These are phyloP conservation scores for Lasiommata megera DNA, from an alignment of 2,888 invertebrate species.

Conservation along the genomic window DNA sequence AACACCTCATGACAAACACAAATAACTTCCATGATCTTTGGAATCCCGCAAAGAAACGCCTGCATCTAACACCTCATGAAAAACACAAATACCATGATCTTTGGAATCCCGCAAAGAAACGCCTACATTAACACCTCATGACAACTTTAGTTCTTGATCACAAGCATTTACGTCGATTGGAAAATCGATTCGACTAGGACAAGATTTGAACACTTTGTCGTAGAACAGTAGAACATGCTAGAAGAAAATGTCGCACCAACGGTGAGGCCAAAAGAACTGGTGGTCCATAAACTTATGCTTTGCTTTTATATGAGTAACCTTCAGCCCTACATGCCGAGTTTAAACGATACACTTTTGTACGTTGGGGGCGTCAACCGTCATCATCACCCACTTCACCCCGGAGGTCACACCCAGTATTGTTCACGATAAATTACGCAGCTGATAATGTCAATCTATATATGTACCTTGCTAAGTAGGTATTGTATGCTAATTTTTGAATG, in stretches of 20 bases:
- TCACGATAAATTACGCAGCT: slow-evolving; percentile 48
- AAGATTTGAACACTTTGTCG: no score
- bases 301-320: slow-evolving; percentile 70
- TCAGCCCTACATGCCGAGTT: slow-evolving; percentile 71
- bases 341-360: slow-evolving; percentile 70
- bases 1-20: no score
- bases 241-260: neutral
- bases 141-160: no score
- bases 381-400: slow-evolving; percentile 42
- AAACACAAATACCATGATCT: no score
- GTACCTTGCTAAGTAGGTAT: slow-evolving; percentile 23
- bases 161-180: no score
- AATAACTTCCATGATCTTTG: no score
- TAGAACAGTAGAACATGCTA: neutral
- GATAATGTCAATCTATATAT: slow-evolving; percentile 33
- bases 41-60: no score
- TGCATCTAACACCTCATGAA: no score
- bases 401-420: slow-evolving; percentile 62
- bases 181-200: no score
- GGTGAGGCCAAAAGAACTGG: slow-evolving; percentile 43
- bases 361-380: slow-evolving; percentile 48
- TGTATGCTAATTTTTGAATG: slow-evolving; percentile 39
- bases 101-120: no score
- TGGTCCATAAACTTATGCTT: slow-evolving; percentile 45
- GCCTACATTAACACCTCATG: no score